These are phyloP conservation scores for Phataginus tricuspis DNA, from an alignment of 2,797 vertebrate species.

Conservation along the genomic window DNA sequence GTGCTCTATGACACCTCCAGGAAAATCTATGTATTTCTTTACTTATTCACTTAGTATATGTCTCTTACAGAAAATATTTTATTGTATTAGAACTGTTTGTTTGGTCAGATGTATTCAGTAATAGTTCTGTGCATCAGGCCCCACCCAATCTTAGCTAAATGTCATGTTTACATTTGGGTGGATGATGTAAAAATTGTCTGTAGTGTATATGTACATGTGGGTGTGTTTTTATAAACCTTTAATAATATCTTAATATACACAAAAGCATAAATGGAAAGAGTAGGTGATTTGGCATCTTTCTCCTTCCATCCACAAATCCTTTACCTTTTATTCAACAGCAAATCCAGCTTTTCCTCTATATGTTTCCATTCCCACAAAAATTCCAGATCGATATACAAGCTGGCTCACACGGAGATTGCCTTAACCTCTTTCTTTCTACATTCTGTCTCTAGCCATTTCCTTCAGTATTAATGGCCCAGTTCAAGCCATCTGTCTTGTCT, in stretches of 20 bases:
- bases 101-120: neutral
- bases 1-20: neutral
- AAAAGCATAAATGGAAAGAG: slow-evolving; percentile 28
- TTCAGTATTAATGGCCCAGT: slow-evolving; percentile 54
- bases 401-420: neutral
- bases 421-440: slow-evolving; percentile 64
- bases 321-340: slow-evolving; percentile 45
- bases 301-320: neutral
- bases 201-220: neutral
- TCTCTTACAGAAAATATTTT: neutral
- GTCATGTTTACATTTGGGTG: neutral
- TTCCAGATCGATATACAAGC: slow-evolving; percentile 39
- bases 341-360: neutral
- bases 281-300: neutral
- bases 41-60: neutral
- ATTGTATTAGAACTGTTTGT: neutral
- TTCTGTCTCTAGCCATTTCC: slow-evolving; percentile 58
- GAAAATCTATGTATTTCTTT: neutral
- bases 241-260: slow-evolving; percentile 29
- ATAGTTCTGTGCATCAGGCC: neutral
- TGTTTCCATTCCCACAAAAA: slow-evolving; percentile 34
- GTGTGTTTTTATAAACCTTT: neutral
- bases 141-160: neutral
- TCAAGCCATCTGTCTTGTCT: slow-evolving; percentile 73
- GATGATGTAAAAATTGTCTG: neutral